These are phyloP conservation scores for Megathymus violae DNA, from an alignment of 1,140 invertebrate species.

Conservation along the genomic window DNA sequence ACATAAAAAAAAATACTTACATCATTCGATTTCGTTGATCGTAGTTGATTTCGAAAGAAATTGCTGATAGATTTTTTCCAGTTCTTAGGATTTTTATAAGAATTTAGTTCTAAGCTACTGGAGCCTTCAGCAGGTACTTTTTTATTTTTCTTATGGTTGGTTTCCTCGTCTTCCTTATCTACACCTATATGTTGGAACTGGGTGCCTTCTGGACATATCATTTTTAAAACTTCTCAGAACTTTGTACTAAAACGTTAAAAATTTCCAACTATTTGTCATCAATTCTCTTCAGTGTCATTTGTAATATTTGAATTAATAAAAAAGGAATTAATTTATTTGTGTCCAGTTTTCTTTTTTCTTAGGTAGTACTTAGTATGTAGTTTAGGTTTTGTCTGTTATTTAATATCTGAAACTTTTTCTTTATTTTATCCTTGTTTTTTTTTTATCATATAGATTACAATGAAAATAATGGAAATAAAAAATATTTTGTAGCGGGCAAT, in stretches of 20 bases:
- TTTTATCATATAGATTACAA: no score
- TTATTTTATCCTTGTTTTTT: no score
- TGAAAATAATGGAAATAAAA: no score
- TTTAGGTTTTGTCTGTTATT: no score
- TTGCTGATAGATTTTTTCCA: slow-evolving; percentile 76
- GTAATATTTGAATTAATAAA: slow-evolving; percentile 18
- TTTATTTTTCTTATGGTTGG: slow-evolving; percentile 52
- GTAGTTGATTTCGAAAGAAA: slow-evolving; percentile 73
- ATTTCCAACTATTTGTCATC: slow-evolving; percentile 10
- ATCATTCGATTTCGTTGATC: slow-evolving; percentile 73
- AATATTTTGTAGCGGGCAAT: no score
- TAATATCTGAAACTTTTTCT: no score
- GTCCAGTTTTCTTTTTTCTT: neutral
- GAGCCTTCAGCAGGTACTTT: slow-evolving; percentile 58
- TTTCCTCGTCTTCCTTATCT: slow-evolving; percentile 57
- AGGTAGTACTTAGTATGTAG: no score
- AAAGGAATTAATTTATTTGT: slow-evolving; percentile 14
- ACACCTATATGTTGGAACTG: slow-evolving; percentile 51
- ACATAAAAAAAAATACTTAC: slow-evolving; percentile 52
- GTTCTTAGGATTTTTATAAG: slow-evolving; percentile 67
- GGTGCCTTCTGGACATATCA: slow-evolving; percentile 59
- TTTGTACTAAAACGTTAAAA: slow-evolving; percentile 25
- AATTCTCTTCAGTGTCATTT: neutral
- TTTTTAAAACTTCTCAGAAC: slow-evolving; percentile 33
- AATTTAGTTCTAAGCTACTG: slow-evolving; percentile 60